Evolutionary conservation across 1,140 invertebrate species (phyloP), one percentile per base, ranked within the genome.

Genomic region (Chrysopa pallens): DNA sequence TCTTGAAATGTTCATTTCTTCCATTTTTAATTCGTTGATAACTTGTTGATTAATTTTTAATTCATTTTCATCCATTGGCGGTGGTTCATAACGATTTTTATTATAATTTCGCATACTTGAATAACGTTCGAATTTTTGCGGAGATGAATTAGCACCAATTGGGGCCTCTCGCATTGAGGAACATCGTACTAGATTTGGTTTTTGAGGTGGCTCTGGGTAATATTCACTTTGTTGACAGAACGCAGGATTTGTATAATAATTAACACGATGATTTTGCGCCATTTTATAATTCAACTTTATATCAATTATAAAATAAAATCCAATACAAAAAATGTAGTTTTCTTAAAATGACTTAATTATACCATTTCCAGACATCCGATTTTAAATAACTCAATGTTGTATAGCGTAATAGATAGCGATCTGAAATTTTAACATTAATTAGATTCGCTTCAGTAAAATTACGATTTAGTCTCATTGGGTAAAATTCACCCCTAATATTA

Each of bases 181-280:
- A 62, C 42, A 63, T 53, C 39, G 60, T 62, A 11, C 45, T 39
- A 8, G 50, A 47, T 36, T 58, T 56, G 0, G 47, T 40, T 59
- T 55, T 46, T 53, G 52, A 2, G 57, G 48, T 46, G 44, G 45
- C 59, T 62, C 37, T 59, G 51, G 8, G 56, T 64, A 57, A 38
- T 70, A 76, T 52, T 84, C 80, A 51, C 78, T 81, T 59, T 81
- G 74, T 11, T 74, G 70, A 54, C 78, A 81, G 50, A 84, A 83
- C 0, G 79, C 79, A 11, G 78, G 78, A 51, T 84, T 84, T 1
- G 76, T 75, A 52, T 84, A 82, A 49, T 76, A 59, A 45, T 57
- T 23, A 23, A 23, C 17, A 23, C 17, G 17, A 23, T 23, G 17
- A 23, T 23, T 23, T 23, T 23, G 17, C 17, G 17, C 17, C 17